A percentile compares a stretch with the other conserved stretches of the same genome.
Conservation (phyloP, 2,888 invertebrate genomes). For the Leucophenga maculata region DNA sequence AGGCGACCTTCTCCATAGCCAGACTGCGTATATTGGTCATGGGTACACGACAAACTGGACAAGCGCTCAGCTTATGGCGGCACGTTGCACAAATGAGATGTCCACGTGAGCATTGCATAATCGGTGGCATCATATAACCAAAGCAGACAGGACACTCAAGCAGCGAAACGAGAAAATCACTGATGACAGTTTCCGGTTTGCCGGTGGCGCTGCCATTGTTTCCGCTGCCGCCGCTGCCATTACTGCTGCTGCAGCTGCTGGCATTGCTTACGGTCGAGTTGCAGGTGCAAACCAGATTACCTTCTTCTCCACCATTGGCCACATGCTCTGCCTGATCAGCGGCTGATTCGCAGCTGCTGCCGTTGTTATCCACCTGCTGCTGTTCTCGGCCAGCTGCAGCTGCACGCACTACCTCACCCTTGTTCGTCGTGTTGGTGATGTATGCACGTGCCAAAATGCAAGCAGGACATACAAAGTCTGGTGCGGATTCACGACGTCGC, state of each 20-base stretch:
- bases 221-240: not conserved
- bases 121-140: constrained; percentile 98
- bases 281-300: not conserved
- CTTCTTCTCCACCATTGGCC: not conserved
- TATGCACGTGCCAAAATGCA: too few relatives aligned
- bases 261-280: not conserved
- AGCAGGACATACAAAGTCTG: not conserved
- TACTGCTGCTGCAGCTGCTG: not conserved
- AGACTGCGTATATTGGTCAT: constrained; percentile 97
- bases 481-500: constrained; percentile 15
- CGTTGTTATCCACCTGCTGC: not conserved
- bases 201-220: not conserved
- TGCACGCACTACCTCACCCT: not conserved
- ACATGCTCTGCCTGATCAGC: constrained; percentile 7
- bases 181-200: constrained; percentile 32
- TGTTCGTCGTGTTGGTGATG: not conserved
- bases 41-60: constrained; percentile 97
- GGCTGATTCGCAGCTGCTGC: not conserved
- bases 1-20: constrained; percentile 99
- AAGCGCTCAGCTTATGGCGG: constrained; percentile 94
- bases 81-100: constrained; percentile 98
- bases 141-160: constrained; percentile 99
- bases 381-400: not conserved
- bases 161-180: constrained; percentile 74
- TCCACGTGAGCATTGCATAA: constrained; percentile 98